Percentiles rank a stretch among this genome's conserved stretches.
phyloP scores from a whole-genome alignment of 2,797 vertebrate genomes.

The Balearica regulorum region DNA sequence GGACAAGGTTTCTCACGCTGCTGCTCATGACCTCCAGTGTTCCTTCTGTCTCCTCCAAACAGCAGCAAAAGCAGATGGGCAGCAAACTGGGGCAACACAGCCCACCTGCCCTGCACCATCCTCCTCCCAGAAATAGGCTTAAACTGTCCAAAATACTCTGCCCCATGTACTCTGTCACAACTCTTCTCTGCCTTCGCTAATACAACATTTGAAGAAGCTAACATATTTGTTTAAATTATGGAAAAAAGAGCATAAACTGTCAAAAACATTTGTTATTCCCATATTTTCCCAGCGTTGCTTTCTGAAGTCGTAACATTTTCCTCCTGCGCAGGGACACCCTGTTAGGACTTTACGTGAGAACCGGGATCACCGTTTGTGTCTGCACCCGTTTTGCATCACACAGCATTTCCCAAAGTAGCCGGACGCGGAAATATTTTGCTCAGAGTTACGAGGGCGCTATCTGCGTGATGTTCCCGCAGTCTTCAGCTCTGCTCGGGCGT shows the following conservation, averaged over 20 bases:
- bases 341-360: neutral
- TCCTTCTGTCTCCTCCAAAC: neutral
- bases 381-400: neutral
- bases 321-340: neutral
- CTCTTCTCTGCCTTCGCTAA: neutral
- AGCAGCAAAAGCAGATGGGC: neutral
- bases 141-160: neutral
- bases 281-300: neutral
- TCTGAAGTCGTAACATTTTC: fast-evolving
- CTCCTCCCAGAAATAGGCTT: neutral
- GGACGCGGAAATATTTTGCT: neutral
- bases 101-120: neutral
- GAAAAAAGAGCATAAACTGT: neutral
- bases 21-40: neutral
- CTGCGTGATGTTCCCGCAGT: fast-evolving
- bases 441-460: neutral
- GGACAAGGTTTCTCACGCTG: neutral
- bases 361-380: neutral
- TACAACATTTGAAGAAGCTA: neutral
- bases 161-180: too few species aligned
- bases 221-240: neutral
- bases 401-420: neutral
- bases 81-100: neutral
- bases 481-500: neutral
- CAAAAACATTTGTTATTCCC: fast-evolving